Base-by-base conservation (phyloP, 2,797 vertebrate species). In the Poecilia gillii region DNA sequence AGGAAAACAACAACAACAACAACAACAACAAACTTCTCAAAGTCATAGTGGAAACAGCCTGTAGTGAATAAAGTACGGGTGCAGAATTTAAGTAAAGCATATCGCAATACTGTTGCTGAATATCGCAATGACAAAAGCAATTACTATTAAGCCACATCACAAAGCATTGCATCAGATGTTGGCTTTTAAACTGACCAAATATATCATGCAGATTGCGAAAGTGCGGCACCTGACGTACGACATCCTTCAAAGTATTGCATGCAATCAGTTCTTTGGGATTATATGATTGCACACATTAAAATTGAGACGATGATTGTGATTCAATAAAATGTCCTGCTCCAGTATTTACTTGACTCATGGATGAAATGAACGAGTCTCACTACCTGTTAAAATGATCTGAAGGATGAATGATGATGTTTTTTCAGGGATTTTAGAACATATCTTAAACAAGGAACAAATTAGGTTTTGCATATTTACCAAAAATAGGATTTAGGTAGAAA, bases 181-280 rank as follows among this genome's bases (percentile, higher is more conserved):
- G 33, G 18, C 59, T 33, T 33, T 64, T 64, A 6, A 64, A 64
- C 16, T 36, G 59, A 14, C 59, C 13, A 64, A 20, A 64, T 18
- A 36, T 36, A 36, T 36, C 16, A 64, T 33, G 59, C 14, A 64
- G 59, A 64, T 64, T 64, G 59, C 36, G 28, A 64, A 64, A 18
- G 28, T 6, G 31, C 31, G 1, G 31, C 59, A 18, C 59, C 59
- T 36, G 59, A 31, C 5, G 16, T 20, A 20, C 12, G 62, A 41
- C 39, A 5, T 9, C 36, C 36, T 66, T 23, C 64, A 66, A 41
- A 66, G 23, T 66, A 39, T 39, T 39, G 20, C 18, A 66, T 23
- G 36, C 64, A 66, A 23, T 36, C 36, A 23, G 64, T 66, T 66
- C 20, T 66, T 23, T 66, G 64, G 64, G 64, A 66, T 66, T 66